These are phyloP conservation scores for Phorcus lineatus DNA, from an alignment of 2,888 invertebrate species.

Conservation along the genomic window DNA sequence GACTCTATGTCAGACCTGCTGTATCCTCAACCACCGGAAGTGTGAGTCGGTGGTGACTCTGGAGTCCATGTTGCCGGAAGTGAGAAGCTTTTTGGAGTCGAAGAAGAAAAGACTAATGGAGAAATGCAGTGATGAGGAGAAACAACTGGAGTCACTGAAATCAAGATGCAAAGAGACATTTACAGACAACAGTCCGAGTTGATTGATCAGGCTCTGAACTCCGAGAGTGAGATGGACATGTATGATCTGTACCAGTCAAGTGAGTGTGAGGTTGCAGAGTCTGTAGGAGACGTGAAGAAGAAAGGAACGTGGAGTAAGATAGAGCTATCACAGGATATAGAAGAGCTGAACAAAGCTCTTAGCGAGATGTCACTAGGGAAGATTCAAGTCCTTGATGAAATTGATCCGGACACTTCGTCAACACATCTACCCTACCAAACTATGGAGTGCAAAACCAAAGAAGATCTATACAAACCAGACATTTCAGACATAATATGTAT, in stretches of 20 bases:
- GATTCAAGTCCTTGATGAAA: background rate
- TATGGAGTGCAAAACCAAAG: background rate
- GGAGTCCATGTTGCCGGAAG: background rate
- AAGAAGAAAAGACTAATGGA: background rate
- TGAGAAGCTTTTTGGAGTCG: background rate
- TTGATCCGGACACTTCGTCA: background rate
- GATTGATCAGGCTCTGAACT: background rate
- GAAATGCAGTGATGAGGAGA: background rate
- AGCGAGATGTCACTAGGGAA: background rate
- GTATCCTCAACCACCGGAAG: background rate
- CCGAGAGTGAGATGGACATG: background rate
- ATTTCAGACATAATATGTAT: background rate
- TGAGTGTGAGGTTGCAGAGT: background rate
- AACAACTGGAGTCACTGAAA: background rate
- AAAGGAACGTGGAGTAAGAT: background rate
- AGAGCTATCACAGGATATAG: background rate
- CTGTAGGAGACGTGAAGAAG: background rate
- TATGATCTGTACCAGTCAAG: background rate
- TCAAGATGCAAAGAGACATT: background rate
- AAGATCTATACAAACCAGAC: background rate
- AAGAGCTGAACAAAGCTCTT: background rate
- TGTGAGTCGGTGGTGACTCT: background rate
- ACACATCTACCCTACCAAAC: background rate
- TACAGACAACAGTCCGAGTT: background rate
- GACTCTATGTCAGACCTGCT: background rate